Percentiles rank a stretch among this genome's conserved stretches.
phyloP scores from a whole-genome alignment of 1,140 invertebrate species.

The Planococcus citri region DNA sequence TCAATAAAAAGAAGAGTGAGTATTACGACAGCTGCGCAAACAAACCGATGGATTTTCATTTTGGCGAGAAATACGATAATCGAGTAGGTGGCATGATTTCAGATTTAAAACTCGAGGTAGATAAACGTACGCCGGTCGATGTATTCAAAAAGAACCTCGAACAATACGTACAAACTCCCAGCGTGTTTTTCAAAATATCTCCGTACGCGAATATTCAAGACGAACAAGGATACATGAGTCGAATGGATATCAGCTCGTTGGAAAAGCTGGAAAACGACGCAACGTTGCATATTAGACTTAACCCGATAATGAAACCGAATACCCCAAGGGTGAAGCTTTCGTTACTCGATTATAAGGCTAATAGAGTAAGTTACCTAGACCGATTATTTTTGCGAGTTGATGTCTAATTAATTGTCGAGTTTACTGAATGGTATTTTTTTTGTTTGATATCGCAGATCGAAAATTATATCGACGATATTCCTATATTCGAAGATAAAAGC shows the following conservation, averaged over 20 bases:
- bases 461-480: not conserved
- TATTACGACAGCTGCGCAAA: not conserved
- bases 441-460: not conserved
- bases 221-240: not conserved
- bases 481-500: not conserved
- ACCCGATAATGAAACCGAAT: not conserved
- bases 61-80: not conserved
- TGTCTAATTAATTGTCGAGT: not conserved
- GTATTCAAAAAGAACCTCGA: not conserved
- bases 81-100: not conserved
- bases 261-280: not conserved
- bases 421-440: not conserved
- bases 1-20: constrained; percentile 1
- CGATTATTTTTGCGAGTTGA: not conserved
- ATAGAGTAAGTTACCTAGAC: not conserved
- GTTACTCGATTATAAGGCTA: not conserved
- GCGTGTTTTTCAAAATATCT: not conserved
- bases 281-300: not conserved
- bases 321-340: not conserved
- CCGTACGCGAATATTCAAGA: not conserved
- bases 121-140: not conserved
- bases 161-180: constrained; percentile 5
- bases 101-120: not conserved
- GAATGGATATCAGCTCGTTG: not conserved
- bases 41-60: not conserved